Evolutionary conservation across 2,113 vertebrate genomes (phyloP).

Genomic region (Cottus gobio): DNA sequence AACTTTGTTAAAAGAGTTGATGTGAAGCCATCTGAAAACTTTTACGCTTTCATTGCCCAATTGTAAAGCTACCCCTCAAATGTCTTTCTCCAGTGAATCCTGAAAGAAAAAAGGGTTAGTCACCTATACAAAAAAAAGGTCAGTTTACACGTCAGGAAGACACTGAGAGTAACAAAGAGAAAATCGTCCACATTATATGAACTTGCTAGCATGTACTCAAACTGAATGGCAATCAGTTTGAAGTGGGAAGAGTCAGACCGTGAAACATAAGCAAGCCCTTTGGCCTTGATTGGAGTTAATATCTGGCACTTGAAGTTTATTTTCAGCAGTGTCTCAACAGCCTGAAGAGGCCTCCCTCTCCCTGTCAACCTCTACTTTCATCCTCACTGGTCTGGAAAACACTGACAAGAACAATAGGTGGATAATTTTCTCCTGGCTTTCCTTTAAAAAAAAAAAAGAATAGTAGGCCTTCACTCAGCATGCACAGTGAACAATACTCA

Average conservation of each 20-base stretch:
- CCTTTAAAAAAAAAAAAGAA: conserved; percentile 34
- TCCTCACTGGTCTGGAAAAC: conserved; percentile 62
- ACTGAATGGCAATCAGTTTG: conserved; percentile 41
- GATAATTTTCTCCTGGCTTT: conserved; percentile 40
- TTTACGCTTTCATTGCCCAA: conserved; percentile 13
- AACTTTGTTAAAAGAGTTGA: conserved; percentile 14
- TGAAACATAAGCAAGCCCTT: conserved; percentile 24
- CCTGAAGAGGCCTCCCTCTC: conserved; percentile 55
- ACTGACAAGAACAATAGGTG: conserved; percentile 59
- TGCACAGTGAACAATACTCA: conserved; percentile 3
- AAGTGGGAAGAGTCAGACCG: conserved; percentile 29
- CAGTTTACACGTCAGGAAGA: conserved; percentile 6
- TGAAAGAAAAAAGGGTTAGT: conserved; percentile 16
- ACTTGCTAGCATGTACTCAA: conserved; percentile 22
- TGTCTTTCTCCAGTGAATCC: conserved; percentile 5
- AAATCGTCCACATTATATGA: conserved; percentile 33
- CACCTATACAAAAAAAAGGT: conserved; percentile 18
- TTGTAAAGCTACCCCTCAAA: conserved; percentile 13
- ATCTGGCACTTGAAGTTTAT: conserved; percentile 37
- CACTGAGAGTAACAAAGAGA: conserved; percentile 35
- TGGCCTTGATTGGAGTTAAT: conserved; percentile 59
- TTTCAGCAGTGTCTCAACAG: conserved; percentile 40
- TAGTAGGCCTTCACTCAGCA: conserved; percentile 1
- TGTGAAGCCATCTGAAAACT: conserved; percentile 28
- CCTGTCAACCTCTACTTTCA: conserved; percentile 61